Conservation (phyloP, 2,113 vertebrate genomes). For the Scatophagus argus region DNA sequence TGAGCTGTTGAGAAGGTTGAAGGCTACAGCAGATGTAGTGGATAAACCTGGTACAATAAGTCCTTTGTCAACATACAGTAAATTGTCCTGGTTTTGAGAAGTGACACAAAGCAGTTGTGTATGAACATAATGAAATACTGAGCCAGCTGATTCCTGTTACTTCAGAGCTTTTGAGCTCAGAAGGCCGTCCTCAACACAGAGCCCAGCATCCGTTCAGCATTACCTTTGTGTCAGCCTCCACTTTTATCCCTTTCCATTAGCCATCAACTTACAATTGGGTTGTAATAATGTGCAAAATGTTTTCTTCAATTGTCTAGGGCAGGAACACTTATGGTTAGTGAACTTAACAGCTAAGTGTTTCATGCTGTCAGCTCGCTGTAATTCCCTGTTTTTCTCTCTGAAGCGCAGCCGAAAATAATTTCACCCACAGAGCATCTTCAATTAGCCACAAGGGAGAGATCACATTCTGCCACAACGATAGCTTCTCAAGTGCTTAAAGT, state of each 20-base stretch:
- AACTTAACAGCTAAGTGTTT: slow-evolving; percentile 77
- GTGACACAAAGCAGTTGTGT: neutral
- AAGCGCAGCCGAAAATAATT: slow-evolving; percentile 82
- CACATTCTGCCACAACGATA: slow-evolving; percentile 78
- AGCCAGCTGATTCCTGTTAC: neutral
- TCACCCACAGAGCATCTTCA: slow-evolving; percentile 82
- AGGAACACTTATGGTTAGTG: slow-evolving; percentile 74
- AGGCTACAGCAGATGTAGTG: neutral
- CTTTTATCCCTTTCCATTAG: slow-evolving; percentile 53
- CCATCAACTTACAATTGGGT: slow-evolving; percentile 61
- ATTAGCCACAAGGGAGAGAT: slow-evolving; percentile 84
- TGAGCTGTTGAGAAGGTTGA: neutral
- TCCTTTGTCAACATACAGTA: neutral
- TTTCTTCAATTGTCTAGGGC: slow-evolving; percentile 66
- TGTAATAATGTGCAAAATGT: slow-evolving; percentile 68
- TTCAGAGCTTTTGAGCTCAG: neutral
- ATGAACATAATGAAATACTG: neutral
- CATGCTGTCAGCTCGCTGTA: slow-evolving; percentile 77
- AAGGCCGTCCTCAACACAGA: neutral
- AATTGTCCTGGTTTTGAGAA: neutral
- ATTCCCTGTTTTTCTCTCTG: slow-evolving; percentile 75
- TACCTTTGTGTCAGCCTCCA: slow-evolving; percentile 43
- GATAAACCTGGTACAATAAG: neutral
- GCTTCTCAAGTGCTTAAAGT: slow-evolving; percentile 80
- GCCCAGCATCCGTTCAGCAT: neutral